Base-by-base conservation (phyloP, 2,888 invertebrate genomes). In the Xestia c-nigrum region DNA sequence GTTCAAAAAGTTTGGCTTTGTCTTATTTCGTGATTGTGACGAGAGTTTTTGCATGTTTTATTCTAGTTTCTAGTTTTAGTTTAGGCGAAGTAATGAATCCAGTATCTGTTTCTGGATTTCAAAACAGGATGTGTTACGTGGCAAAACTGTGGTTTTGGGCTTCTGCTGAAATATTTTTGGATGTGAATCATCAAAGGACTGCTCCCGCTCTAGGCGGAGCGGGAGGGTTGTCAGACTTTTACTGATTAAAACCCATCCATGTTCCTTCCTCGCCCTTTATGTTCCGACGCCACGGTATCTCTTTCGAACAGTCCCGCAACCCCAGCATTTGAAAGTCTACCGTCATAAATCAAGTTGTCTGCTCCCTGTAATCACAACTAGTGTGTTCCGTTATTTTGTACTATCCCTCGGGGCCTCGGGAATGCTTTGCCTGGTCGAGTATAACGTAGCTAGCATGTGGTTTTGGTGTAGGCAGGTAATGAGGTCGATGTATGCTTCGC, bases 291-390 rank as follows among this genome's bases (percentile, higher is more conserved):
- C 31, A 31, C 31, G 31, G 31, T 31, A 31, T 31, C 31, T 31
- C 31, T 31, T 31, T 3, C 31, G 31, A 31, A 31, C 31, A 31
- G 31, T 31, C 31, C 31, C 31, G 31, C 31, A 31, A 31, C 31
- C 31, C 31, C 3, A 31, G 31, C n/a, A 68, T 47, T 67, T n/a
- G 57, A 19, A 63, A 19, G 19, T 46, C 5, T 69, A 47, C 52
- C 0, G 40, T 46, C 63, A 40, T 68, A 46, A 47, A 68, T 81
- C 59, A 65, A n/a, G 50, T 31, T 3, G 68, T 21, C 47, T 52
- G n/a, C 70, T 67, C 14, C 14, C 71, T 38, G 64, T 76, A 76
- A 71, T 80, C 65, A 80, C 47, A 72, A 47, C 57, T 71, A 47
- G 68, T 63, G 19, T 65, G 52, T 19, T 16, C 52, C 19, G 31